Conservation (phyloP, 2,113 vertebrate genomes). For the Saccopteryx bilineata region DNA sequence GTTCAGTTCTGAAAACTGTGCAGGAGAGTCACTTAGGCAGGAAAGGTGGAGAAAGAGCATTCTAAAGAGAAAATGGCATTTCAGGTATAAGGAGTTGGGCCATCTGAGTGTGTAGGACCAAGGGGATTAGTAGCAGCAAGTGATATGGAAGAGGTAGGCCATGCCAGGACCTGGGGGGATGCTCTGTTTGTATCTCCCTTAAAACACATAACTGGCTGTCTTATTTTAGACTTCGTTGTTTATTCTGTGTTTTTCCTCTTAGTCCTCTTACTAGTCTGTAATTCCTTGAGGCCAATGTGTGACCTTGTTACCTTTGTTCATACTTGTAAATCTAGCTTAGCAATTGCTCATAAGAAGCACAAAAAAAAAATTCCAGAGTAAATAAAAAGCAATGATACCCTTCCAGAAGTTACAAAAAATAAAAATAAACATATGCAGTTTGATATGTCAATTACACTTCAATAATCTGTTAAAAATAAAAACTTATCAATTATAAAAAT, state of each 20-base stretch:
- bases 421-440: not conserved
- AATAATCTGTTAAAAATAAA: not conserved
- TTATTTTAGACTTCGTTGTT: constrained; percentile 48
- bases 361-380: not conserved
- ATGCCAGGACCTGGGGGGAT: not conserved
- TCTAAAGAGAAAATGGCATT: not conserved
- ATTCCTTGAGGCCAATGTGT: not conserved
- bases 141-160: not conserved
- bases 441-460: not conserved
- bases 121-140: not conserved
- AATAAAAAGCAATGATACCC: not conserved
- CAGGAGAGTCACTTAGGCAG: not conserved
- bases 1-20: not conserved
- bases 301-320: not conserved
- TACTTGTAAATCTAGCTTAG: not conserved
- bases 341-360: not conserved
- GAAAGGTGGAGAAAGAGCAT: not conserved
- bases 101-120: not conserved
- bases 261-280: not conserved
- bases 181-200: not conserved
- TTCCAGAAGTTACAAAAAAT: not conserved
- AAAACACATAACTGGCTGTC: not conserved
- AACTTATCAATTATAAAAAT: not conserved
- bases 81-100: not conserved
- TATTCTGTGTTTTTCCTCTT: not conserved